Evolutionary conservation across 2,888 invertebrate genomes (phyloP).

Genomic region (Drosophila eohydei): DNA sequence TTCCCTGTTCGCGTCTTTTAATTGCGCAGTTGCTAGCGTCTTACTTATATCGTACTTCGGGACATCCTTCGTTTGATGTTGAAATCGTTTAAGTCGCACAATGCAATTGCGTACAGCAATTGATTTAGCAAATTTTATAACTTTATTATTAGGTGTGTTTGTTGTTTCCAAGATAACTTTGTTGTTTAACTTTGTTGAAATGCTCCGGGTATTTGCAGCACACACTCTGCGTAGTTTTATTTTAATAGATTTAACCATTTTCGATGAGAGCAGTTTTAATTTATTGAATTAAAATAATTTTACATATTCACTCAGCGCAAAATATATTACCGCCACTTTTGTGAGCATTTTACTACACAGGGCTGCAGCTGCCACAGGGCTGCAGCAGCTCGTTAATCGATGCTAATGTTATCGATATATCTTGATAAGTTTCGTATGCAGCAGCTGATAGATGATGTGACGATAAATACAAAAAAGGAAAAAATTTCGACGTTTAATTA

Average conservation of each 20-base stretch:
- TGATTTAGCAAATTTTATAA: neutral
- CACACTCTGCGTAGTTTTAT: neutral
- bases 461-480: conserved; percentile 66
- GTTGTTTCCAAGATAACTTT: neutral
- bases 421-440: conserved; percentile 37
- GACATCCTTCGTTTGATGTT: neutral
- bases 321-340: conserved; percentile 45
- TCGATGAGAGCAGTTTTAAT: neutral
- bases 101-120: conserved; percentile 29
- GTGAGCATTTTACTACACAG: neutral
- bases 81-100: conserved; percentile 49
- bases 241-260: conserved; percentile 44
- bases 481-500: conserved; percentile 63
- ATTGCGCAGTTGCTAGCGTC: neutral
- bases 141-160: neutral
- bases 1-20: neutral
- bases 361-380: conserved; percentile 31
- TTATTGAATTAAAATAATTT: neutral
- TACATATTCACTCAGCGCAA: neutral
- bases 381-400: conserved; percentile 31
- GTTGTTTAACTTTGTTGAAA: neutral
- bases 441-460: conserved; percentile 71
- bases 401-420: conserved; percentile 42
- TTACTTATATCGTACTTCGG: neutral
- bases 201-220: too few species aligned